phyloP scores from a whole-genome alignment of 2,113 vertebrate species.

The Heptranchias perlo region DNA sequence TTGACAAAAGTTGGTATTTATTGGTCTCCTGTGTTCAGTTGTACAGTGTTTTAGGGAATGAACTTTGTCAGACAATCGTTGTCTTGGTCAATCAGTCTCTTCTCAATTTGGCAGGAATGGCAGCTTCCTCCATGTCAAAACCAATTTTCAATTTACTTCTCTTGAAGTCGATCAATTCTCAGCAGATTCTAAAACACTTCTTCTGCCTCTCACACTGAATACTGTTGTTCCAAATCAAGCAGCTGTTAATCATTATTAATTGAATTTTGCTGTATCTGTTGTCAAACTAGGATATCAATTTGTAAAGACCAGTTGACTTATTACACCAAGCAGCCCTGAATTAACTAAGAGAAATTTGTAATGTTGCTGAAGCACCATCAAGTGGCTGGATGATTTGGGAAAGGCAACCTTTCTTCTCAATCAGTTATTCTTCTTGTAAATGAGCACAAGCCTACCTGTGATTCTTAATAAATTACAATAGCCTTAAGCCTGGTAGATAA shows the following conservation, averaged over 20 bases:
- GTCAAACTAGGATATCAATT: background rate
- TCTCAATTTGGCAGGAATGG: background rate
- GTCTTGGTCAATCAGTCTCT: background rate
- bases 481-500: background rate
- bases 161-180: background rate
- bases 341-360: background rate
- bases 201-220: background rate
- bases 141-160: constrained; percentile 19
- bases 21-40: background rate
- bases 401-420: background rate
- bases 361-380: background rate
- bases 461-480: background rate
- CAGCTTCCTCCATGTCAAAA: background rate
- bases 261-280: background rate
- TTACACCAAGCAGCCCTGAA: background rate
- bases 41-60: background rate
- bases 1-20: constrained; percentile 5
- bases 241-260: constrained; percentile 28
- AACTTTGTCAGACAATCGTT: constrained; percentile 20
- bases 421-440: background rate
- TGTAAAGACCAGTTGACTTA: constrained; percentile 17
- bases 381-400: background rate
- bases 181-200: background rate
- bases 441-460: background rate
- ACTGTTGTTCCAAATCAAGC: constrained; percentile 3